Evolutionary conservation across 2,113 vertebrate species (phyloP).

Genomic region (Trogon melanurus): DNA sequence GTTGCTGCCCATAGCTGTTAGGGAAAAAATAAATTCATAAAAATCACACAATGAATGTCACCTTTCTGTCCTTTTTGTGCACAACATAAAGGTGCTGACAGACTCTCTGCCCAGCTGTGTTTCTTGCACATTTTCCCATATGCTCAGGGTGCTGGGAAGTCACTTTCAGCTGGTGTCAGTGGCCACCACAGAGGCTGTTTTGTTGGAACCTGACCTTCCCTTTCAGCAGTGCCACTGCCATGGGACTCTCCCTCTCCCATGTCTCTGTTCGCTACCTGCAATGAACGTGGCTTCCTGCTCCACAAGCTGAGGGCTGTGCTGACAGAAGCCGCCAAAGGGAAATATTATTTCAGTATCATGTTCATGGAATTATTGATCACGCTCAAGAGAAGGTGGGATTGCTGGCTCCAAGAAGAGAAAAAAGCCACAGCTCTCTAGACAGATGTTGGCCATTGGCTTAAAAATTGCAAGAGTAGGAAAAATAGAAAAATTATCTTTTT

Average conservation of each 20-base stretch:
- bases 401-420: neutral
- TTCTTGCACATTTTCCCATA: neutral
- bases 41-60: neutral
- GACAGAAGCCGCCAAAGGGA: neutral
- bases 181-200: neutral
- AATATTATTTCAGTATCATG: neutral
- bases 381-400: neutral
- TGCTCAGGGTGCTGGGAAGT: neutral
- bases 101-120: neutral
- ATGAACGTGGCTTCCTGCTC: neutral
- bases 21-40: too few relatives aligned
- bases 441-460: neutral
- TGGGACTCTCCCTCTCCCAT: fast-evolving
- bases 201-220: neutral
- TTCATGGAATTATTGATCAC: fast-evolving
- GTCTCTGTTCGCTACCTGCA: neutral
- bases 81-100: neutral
- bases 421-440: neutral
- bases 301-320: neutral
- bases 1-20: neutral
- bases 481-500: neutral
- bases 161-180: neutral
- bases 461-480: neutral
- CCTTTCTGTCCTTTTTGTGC: neutral
- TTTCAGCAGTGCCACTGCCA: fast-evolving